Evolutionary conservation across 2,113 vertebrate species (phyloP), one percentile per base, ranked within the genome.

Genomic region (Gymnocephalus cernua): DNA sequence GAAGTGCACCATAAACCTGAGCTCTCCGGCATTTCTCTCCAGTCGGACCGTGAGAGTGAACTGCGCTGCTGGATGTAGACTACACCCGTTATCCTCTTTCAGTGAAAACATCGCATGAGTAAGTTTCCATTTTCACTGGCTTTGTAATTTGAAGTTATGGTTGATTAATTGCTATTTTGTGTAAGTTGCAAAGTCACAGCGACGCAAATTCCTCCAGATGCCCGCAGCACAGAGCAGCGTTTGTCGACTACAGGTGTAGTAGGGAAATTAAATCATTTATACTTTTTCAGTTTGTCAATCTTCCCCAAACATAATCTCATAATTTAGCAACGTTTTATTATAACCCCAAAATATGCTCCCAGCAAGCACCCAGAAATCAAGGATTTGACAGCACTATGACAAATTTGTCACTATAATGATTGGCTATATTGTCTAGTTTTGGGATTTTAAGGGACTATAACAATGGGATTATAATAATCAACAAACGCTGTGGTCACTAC

Each of bases 1-100:
- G 16, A 54, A 78, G 80, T 13, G 29, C n/a, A 58, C 6, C 64
- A 32, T 47, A 61, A 84, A 85, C 80, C 87, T 74, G 82, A 79
- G 80, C 65, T 64, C 56, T 1, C 11, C n/a, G 69, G 63, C 79
- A 79, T 79, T 88, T 74, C 58, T 63, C 67, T 65, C 45, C 73
- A 25, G 14, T 41, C 48, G 4, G 38, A 6, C 11, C 16, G 4
- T 48, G 75, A 79, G 72, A 32, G 38, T 27, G 48, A 67, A 1
- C 76, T 13, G 23, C 51, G 5, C 25, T 12, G 4, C 58, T 38
- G 38, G 56, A 81, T 67, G 61, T 13, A n/a, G n/a, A n/a, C n/a
- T n/a, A 4, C 2, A 21, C 15, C 77, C 21, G 53, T 54, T 0
- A 0, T 56, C 61, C 35, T 63, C n/a, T 8, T 10, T 29, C n/a